Base-by-base conservation (phyloP, 2,113 vertebrate genomes). In the Rhadina sibilatrix region DNA sequence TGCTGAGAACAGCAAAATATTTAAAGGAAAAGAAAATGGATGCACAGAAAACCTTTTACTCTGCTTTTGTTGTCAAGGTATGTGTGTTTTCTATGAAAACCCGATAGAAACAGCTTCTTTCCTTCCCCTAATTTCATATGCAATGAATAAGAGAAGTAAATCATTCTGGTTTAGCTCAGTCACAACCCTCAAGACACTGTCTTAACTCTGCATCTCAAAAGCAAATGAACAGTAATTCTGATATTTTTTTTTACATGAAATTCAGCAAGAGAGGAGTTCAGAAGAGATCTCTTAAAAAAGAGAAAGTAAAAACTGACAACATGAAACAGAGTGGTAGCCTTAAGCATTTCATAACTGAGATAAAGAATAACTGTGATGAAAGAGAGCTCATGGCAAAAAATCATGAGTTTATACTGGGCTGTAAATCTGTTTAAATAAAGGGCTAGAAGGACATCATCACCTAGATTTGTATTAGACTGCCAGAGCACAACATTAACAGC, bases 151-250 rank as follows among this genome's bases (percentile, higher is more conserved):
- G 61, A 53, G 37, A 90, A 91, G 46, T 56, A 89, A 85, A 93
- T 90, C 50, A 75, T 85, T 68, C 61, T 72, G 30, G 19, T 87
- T 93, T 79, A 80, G 42, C 49, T 93, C 61, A 89, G 60, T 76
- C 83, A 82, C 59, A 95, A 60, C 65, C 86, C 72, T 80, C 63
- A 83, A 93, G 90, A 83, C 50, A 64, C 28, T 87, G 61, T 85
- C 77, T 92, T 88, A 94, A 93, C 71, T 88, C 52, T 80, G 46
- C 63, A 94, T 66, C 66, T 91, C 50, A 89, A 94, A 80, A 72
- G 50, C 68, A 97, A 94, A 84, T 56, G 35, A 96, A 92, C 68
- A 81, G 54, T 74, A 92, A 90, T 87, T 85, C 74, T 87, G 38
- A 49, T 80, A 72, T 65, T 56, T 79, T 56, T 79, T 89, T 88